Evolutionary conservation across 2,888 invertebrate genomes (phyloP).

Genomic region (Catocala nupta): DNA sequence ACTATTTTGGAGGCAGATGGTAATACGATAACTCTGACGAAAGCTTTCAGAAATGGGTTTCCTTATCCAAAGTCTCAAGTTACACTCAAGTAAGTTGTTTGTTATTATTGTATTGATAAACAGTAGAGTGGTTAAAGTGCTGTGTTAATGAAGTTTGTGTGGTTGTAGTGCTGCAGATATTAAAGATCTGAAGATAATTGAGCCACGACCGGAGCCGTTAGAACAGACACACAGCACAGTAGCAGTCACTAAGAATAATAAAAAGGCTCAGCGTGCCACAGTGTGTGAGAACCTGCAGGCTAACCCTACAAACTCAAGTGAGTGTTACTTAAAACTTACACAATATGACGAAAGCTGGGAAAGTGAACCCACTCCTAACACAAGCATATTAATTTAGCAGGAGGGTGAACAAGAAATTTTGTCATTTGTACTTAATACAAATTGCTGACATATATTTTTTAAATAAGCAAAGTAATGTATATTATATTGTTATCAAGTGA

Average conservation of each 20-base stretch:
- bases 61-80: constrained; percentile 83
- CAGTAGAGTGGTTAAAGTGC: neutral
- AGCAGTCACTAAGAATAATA: constrained; percentile 68
- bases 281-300: constrained; percentile 79
- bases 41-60: constrained; percentile 94
- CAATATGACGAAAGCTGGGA: neutral
- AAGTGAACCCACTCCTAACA: too few species aligned
- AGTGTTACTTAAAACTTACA: constrained; percentile 2
- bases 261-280: constrained; percentile 72
- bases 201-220: constrained; percentile 82
- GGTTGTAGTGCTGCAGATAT: constrained; percentile 91
- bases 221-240: constrained; percentile 78
- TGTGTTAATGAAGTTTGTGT: neutral
- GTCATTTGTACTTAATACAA: too few species aligned
- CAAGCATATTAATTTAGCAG: too few species aligned
- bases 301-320: constrained; percentile 67
- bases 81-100: constrained; percentile 77
- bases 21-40: constrained; percentile 90
- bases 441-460: too few species aligned
- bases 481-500: too few species aligned
- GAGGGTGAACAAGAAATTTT: too few species aligned
- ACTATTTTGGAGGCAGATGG: constrained; percentile 92
- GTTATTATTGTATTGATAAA: neutral
- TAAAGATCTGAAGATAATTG: constrained; percentile 91
- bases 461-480: too few species aligned